Base-by-base conservation (phyloP, 2,888 invertebrate genomes). In the Chalcis sispes region DNA sequence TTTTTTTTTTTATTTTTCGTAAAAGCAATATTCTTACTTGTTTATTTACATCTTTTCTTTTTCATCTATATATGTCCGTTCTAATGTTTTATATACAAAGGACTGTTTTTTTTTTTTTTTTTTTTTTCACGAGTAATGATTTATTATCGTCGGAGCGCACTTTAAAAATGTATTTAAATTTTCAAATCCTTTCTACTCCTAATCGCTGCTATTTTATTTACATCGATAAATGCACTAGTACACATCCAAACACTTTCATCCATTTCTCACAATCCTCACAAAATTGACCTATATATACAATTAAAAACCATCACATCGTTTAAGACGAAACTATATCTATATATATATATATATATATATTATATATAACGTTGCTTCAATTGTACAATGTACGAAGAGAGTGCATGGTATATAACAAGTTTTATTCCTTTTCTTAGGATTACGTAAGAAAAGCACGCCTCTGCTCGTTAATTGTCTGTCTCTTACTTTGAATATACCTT, bases 381-480 rank as follows among this genome's bases (percentile, higher is more conserved):
- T 80, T 81, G 77, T 77, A 80, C 78, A 78, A 72, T 81, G 77
- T 81, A 80, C 81, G 80, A 80, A 78, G 78, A 80, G 77, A 80
- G 74, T 79, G 83, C 83, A 83, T 83, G 83, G 71, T 77, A 72
- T 74, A 77, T 36, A 3, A 72, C 23, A 40, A 18, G 42, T 69
- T 65, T 72, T 69, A 23, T 54, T 75, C 74, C 66, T 70, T 73
- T 74, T 64, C 73, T 65, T 80, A 81, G 77, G 77, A 80, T 75
- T 77, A 70, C 61, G 46, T 70, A 70, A 70, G 62, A 62, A 52
- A 82, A 81, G 82, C 83, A 83, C 82, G 83, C 82, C 81, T 80
- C 80, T 80, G 82, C 80, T 84, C 83, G 82, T 82, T 82, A 79
- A 79, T 82, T 81, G 81, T 80, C 78, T 76, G 65, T 80, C 70